Conservation (phyloP, 2,113 vertebrate genomes). For the Centrocercus urophasianus region DNA sequence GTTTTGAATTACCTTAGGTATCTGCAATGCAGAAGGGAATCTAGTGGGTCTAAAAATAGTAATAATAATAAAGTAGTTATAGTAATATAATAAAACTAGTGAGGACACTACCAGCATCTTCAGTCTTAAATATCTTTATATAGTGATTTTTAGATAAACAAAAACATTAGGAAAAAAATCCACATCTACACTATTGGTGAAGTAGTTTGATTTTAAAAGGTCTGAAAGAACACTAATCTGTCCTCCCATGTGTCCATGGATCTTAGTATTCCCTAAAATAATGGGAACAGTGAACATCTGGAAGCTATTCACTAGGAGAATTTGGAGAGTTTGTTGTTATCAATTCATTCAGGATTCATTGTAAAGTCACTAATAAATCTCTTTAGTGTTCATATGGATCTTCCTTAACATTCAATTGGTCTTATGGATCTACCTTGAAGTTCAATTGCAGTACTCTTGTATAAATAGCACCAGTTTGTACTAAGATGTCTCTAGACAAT, state of each 20-base stretch:
- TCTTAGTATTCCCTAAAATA: not conserved
- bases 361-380: not conserved
- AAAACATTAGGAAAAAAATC: not conserved
- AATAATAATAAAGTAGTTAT: not conserved
- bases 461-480: not conserved
- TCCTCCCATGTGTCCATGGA: not conserved
- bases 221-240: not conserved
- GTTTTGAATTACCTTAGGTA: not conserved
- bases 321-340: not conserved
- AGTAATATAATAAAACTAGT: not conserved
- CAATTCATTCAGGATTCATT: not conserved
- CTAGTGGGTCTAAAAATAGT: not conserved
- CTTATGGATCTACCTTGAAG: not conserved
- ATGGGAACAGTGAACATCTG: not conserved
- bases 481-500: not conserved
- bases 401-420: not conserved
- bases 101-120: not conserved
- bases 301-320: slow-evolving; percentile 10
- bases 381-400: not conserved
- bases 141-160: not conserved
- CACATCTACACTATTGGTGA: not conserved
- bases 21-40: not conserved
- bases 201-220: not conserved
- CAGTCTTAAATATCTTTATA: not conserved
- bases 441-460: not conserved